A percentile compares a stretch with the other conserved stretches of the same genome.
Evolutionary conservation across 2,888 invertebrate species (phyloP).

Genomic region (Ditylenchus weischeri): DNA sequence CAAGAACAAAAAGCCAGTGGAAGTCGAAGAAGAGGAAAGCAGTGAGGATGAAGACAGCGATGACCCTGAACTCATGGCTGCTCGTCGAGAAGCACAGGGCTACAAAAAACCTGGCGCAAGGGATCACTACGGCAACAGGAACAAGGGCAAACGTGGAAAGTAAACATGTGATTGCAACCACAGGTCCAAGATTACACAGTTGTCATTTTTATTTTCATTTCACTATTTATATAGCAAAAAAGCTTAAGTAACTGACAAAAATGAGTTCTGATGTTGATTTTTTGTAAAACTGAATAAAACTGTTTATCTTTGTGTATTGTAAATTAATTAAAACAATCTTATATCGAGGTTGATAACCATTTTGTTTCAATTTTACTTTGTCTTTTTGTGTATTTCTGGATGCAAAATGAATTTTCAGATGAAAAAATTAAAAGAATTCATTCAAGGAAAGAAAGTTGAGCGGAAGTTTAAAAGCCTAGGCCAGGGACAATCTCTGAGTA

Average conservation of each 20-base stretch:
- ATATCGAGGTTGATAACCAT: background rate
- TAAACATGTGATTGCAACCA: background rate
- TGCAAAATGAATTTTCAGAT: slow-evolving; percentile 10
- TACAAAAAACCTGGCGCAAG: slow-evolving; percentile 34
- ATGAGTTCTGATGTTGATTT: slow-evolving; percentile 6
- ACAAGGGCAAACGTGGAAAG: slow-evolving; percentile 31
- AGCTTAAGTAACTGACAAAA: slow-evolving; percentile 7
- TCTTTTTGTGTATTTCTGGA: background rate
- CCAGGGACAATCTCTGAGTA: slow-evolving; percentile 30
- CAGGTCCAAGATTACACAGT: background rate
- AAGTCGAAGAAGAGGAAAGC: slow-evolving; percentile 11
- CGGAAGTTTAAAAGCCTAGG: slow-evolving; percentile 46
- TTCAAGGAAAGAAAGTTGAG: slow-evolving; percentile 45
- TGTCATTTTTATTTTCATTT: background rate
- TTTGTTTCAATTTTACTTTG: background rate
- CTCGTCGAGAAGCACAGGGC: slow-evolving; percentile 17
- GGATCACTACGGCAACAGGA: slow-evolving; percentile 34
- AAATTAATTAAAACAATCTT: background rate
- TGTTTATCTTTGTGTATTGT: no score
- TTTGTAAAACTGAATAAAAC: background rate
- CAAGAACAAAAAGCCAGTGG: slow-evolving; percentile 13
- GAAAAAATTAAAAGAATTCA: slow-evolving; percentile 47
- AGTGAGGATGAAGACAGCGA: slow-evolving; percentile 22
- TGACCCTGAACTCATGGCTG: slow-evolving; percentile 26
- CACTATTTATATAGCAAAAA: slow-evolving; percentile 1